Conservation (phyloP, 2,797 vertebrate species). For the Alauda arvensis region DNA sequence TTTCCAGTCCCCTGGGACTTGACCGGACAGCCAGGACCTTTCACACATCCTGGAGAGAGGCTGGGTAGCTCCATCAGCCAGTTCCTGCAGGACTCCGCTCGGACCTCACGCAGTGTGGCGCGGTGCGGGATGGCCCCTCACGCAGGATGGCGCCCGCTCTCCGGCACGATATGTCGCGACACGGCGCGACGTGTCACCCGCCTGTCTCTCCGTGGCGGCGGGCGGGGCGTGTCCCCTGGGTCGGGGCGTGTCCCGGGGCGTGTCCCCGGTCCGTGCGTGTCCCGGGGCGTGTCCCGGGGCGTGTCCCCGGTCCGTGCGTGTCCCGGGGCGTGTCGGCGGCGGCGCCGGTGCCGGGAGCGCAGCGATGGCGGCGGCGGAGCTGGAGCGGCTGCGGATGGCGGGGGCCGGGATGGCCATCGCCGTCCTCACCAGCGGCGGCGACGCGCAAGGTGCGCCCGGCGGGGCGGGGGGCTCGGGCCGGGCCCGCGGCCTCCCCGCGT, state of each 20-base stretch:
- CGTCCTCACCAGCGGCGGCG: conserved; percentile 91
- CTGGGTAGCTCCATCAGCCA: neutral
- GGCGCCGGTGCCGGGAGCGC: neutral
- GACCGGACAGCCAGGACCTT: no score
- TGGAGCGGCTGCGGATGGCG: conserved; percentile 86
- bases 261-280: neutral
- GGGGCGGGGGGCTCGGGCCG: neutral
- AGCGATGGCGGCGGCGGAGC: conserved; percentile 55
- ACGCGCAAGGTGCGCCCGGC: conserved; percentile 84
- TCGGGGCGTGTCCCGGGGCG: neutral
- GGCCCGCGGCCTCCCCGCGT: neutral
- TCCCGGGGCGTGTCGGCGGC: neutral
- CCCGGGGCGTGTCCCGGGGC: neutral
- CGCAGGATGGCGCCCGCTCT: neutral
- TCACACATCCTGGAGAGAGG: neutral
- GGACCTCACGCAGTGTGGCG: neutral
- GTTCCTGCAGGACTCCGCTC: neutral
- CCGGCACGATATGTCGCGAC: neutral
- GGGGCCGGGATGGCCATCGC: conserved; percentile 87
- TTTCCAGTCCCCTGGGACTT: no score
- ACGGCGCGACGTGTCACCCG: neutral
- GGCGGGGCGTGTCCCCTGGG: no score
- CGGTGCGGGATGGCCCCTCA: neutral
- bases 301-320: neutral
- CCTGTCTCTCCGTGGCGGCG: neutral